phyloP scores from a whole-genome alignment of 1,140 invertebrate species.

The Drosophila arawakana region DNA sequence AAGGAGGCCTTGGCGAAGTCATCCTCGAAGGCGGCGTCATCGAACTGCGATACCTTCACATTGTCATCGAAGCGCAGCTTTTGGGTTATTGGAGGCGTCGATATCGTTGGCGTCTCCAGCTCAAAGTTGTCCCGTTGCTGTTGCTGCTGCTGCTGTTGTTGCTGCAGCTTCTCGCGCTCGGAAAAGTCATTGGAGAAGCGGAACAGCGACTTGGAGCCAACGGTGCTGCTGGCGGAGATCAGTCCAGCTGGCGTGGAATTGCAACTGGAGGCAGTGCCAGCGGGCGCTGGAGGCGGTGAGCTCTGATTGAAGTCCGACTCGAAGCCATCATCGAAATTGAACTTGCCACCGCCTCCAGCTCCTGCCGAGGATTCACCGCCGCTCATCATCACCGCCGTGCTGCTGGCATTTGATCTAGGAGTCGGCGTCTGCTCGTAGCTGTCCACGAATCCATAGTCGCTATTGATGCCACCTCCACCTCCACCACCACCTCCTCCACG shows the following conservation, averaged over 20 bases:
- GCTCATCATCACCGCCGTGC: constrained; percentile 64
- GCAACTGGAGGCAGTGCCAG: constrained; percentile 79
- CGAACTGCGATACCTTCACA: constrained; percentile 83
- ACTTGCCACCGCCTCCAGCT: constrained; percentile 60
- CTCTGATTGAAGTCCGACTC: constrained; percentile 84
- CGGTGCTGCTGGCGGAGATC: constrained; percentile 46
- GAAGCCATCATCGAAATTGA: constrained; percentile 83
- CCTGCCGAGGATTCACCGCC: constrained; percentile 65
- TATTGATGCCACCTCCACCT: constrained; percentile 40
- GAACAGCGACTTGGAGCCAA: constrained; percentile 76
- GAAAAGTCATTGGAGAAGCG: constrained; percentile 87
- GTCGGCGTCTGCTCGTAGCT: constrained; percentile 80
- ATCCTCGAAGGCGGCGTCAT: constrained; percentile 82
- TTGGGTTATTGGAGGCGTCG: constrained; percentile 75
- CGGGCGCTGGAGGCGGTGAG: constrained; percentile 75
- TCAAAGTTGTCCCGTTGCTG: constrained; percentile 47
- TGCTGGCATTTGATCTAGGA: constrained; percentile 76
- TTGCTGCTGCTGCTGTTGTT: constrained; percentile 35
- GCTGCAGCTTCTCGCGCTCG: constrained; percentile 84
- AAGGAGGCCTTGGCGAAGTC: constrained; percentile 83
- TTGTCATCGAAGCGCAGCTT: constrained; percentile 84
- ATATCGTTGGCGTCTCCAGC: constrained; percentile 48
- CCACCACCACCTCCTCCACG: constrained; percentile 41
- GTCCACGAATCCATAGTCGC: constrained; percentile 79
- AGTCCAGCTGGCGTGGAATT: constrained; percentile 73